Evolutionary conservation across 37 sponge, comb jelly and placozoan species (phyloP), one percentile per base, ranked within the genome.

Genomic region (Halichondria panicea): DNA sequence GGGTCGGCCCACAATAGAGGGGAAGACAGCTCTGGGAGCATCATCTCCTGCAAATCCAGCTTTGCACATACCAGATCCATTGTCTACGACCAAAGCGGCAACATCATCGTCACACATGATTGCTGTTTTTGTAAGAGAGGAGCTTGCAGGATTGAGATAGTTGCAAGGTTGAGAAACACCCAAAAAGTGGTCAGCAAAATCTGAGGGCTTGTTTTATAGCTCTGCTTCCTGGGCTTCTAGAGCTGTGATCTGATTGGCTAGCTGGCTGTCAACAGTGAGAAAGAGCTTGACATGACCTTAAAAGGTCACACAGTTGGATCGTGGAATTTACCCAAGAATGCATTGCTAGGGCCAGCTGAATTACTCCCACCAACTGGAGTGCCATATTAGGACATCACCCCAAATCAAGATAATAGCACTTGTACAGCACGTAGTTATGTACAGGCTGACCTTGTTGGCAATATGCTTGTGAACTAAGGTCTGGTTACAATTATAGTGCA

Each of bases 1-100:
- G 62, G 99, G 99, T 38, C 99, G 91, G 8, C 99, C 99, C 38
- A 99, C 96, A 74, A 96, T 96, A 79, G 97, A 93, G 59, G 99
- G 99, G 83, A 99, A 99, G 52, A 99, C 99, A 70, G 99, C 99
- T 30, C 99, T 86, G 48, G 99, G 99, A 67, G 99, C 96, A 81
- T 99, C 99, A 62, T 95, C 96, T 39, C 96, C 96, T 43, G 96
- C 99, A 65, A 96, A 96, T 25, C 99, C 96, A 57, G 99, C 99
- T 82, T 96, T 99, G 84, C 97, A 96, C 99, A 99, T 96, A 31
- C 94, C 96, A 63, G 96, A 96, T 28, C 99, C 99, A 80, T 95
- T 99, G 86, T 99, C 99, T 9, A 99, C 92, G 33, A 99, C 96
- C 87, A 99, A 80, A 33, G 94, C 99, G 56, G 92, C 96, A 78